Evolutionary conservation across 2,797 vertebrate genomes (phyloP), one percentile per base, ranked within the genome.

Genomic region (Rhinoraja longicauda): DNA sequence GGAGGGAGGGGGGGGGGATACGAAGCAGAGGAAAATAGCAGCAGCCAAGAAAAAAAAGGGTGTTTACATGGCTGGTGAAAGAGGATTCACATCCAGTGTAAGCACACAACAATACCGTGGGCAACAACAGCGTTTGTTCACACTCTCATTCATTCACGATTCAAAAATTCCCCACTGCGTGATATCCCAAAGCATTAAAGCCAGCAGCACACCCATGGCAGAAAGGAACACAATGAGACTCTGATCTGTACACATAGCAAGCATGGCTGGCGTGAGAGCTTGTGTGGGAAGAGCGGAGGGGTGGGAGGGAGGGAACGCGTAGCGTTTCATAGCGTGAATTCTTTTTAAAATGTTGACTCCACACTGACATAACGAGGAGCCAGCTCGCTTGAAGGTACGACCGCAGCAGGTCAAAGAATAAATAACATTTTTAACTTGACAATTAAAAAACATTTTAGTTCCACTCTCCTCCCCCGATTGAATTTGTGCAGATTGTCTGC

Each of bases 41-140:
- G 26, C 36, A n/a, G 36, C n/a, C 10, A n/a, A 57, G 45, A 21
- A 24, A 36, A 24, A 59, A 59, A 21, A 67, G 32, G 84, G 62
- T 88, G 67, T 67, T 88, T n/a, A 88, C 64, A 36, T 67, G 64
- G 84, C 88, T 88, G n/a, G n/a, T n/a, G n/a, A 88, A 88, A 88
- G n/a, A 88, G 59, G 17, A 32, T 67, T n/a, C 64, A 36, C 36
- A 19, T 24, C 59, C 15, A 29, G 13, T 59, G 45, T 57, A 64
- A 36, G 29, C 84, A 36, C 64, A 32, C 17, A 8, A 62, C 62
- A n/a, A n/a, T n/a, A 88, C 62, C 67, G n/a, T 88, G 12, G 64
- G 15, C 19, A 88, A 88, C 36, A 2, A 36, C 62, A 67, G 6
- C 84, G 88, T 36, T 64, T 8, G 8, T 64, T 67, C n/a, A 64